Percentiles rank a stretch among this genome's conserved stretches.
phyloP scores from a whole-genome alignment of 2,113 vertebrate species.

The Aptenodytes patagonicus region DNA sequence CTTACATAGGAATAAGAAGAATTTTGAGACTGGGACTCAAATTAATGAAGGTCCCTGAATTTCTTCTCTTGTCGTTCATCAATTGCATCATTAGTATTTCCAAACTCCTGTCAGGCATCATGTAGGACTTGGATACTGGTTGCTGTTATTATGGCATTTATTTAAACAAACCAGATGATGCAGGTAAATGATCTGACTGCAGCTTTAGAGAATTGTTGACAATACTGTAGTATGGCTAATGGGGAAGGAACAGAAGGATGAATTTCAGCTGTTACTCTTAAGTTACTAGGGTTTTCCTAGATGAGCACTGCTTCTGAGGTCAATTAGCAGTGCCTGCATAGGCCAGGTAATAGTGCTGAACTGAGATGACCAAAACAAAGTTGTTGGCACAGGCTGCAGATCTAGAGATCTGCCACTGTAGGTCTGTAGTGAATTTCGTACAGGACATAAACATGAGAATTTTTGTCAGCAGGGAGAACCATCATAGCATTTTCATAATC shows the following conservation, averaged over 20 bases:
- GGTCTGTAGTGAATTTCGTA: neutral
- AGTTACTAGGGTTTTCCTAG: neutral
- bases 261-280: neutral
- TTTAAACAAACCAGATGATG: neutral
- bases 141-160: neutral
- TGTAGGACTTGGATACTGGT: neutral
- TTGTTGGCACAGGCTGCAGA: neutral
- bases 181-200: neutral
- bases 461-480: neutral
- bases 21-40: neutral
- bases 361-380: neutral
- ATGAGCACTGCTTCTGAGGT: neutral
- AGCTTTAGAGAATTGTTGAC: neutral
- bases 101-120: neutral
- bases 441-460: neutral
- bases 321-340: neutral
- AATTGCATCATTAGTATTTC: neutral
- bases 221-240: neutral
- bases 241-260: neutral
- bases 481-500: neutral
- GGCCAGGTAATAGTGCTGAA: neutral
- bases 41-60: neutral
- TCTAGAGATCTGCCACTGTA: neutral
- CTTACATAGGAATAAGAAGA: neutral
- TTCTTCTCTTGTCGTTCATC: neutral